Conservation (phyloP, 2,888 invertebrate species). For the Apamea monoglypha region DNA sequence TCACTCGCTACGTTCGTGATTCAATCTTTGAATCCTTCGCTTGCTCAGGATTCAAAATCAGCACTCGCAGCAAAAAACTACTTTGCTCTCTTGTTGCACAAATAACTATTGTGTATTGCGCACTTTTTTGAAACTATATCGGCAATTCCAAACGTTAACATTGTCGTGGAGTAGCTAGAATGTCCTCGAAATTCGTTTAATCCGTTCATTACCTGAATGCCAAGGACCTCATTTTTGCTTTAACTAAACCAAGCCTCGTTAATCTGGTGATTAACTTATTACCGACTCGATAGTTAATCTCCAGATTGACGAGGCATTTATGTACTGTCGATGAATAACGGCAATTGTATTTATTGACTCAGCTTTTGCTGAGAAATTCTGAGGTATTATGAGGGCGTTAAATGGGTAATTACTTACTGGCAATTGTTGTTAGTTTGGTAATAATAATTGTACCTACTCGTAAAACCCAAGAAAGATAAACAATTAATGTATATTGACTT, state of each 20-base stretch:
- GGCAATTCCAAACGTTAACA: background rate
- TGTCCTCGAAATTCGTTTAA: background rate
- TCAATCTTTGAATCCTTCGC: too few relatives aligned
- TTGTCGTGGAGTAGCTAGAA: background rate
- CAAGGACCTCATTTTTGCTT: background rate
- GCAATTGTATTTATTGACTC: background rate
- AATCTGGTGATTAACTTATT: constrained; percentile 10
- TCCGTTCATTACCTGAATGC: background rate
- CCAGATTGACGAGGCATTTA: background rate
- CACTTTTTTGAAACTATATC: constrained; percentile 14
- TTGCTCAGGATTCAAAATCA: too few relatives aligned
- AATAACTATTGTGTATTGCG: background rate
- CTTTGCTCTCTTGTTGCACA: too few relatives aligned
- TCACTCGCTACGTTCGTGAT: too few relatives aligned
- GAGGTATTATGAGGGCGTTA: background rate
- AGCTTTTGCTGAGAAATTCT: background rate
- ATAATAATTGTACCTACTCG: background rate
- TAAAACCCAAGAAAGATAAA: background rate
- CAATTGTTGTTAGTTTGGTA: background rate
- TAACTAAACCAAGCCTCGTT: background rate
- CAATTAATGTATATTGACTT: background rate
- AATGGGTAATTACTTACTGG: background rate
- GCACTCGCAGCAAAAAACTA: too few relatives aligned
- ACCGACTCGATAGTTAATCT: background rate
- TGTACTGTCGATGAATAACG: background rate